Evolutionary conservation across 2,113 vertebrate species (phyloP).

Genomic region (Xiphophorus maculatus): DNA sequence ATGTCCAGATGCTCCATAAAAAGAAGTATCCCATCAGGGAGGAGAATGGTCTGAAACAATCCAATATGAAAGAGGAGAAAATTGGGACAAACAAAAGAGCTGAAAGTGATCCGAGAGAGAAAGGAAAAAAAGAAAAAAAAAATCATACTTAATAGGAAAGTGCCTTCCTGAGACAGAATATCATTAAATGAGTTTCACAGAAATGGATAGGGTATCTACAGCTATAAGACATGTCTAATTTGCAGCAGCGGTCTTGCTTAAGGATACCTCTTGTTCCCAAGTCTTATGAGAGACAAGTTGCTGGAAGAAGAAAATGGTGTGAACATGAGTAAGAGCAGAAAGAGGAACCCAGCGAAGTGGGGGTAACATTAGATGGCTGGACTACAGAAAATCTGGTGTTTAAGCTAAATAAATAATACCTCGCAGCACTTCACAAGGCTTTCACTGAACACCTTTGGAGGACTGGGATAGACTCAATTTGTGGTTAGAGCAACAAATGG

Average conservation of each 20-base stretch:
- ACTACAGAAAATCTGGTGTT: not conserved
- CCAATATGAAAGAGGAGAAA: not conserved
- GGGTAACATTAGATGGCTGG: not conserved
- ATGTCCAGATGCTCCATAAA: not conserved
- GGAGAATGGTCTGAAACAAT: not conserved
- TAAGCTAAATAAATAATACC: slow-evolving; percentile 1
- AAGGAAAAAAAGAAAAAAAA: not conserved
- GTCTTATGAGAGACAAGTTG: not conserved
- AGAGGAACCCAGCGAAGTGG: not conserved
- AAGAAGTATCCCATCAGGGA: not conserved
- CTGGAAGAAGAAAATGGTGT: not conserved
- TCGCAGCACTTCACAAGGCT: not conserved
- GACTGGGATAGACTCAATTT: not conserved
- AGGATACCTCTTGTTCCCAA: not conserved
- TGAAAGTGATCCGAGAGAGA: not conserved
- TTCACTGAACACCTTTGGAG: not conserved
- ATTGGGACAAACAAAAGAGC: not conserved
- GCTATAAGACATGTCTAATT: slow-evolving; percentile 1
- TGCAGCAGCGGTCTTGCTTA: not conserved
- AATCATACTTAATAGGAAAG: not conserved
- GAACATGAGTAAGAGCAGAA: not conserved
- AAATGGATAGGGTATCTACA: not conserved
- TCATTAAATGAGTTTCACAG: slow-evolving; percentile 1
- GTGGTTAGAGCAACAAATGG: not conserved
- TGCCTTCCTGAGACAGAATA: not conserved